Evolutionary conservation across 2,888 invertebrate species (phyloP).

Genomic region (Opisthograptis luteolata): DNA sequence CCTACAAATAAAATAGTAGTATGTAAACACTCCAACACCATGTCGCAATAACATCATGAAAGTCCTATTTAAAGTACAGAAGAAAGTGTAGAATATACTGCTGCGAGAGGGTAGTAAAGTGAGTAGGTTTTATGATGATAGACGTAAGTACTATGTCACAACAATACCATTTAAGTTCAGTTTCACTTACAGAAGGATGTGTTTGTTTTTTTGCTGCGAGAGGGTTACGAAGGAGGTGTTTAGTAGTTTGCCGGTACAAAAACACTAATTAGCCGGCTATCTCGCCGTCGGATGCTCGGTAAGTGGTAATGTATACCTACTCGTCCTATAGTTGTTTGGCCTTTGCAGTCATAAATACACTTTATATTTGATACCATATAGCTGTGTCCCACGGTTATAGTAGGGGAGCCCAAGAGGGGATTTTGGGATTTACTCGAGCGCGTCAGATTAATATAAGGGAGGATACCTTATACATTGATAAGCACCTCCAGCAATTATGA

Average conservation of each 20-base stretch:
- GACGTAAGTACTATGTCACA: not conserved
- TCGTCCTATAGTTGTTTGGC: not conserved
- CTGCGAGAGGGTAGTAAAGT: not conserved
- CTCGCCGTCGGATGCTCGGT: slow-evolving; percentile 22
- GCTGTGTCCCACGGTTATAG: too few relatives aligned
- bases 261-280: slow-evolving; percentile 58
- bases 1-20: slow-evolving; percentile 39
- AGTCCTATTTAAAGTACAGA: not conserved
- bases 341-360: too few relatives aligned
- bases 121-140: not conserved
- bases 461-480: too few relatives aligned
- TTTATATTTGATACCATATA: too few relatives aligned
- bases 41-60: slow-evolving; percentile 2
- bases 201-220: not conserved
- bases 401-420: too few relatives aligned
- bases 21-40: slow-evolving; percentile 4
- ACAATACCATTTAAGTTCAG: not conserved
- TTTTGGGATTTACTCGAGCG: too few relatives aligned
- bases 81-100: not conserved
- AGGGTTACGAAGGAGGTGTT: not conserved
- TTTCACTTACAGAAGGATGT: not conserved
- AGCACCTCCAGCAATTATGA: too few relatives aligned
- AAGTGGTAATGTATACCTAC: not conserved
- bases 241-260: slow-evolving; percentile 45
- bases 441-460: too few relatives aligned